Percentiles rank a stretch among this genome's conserved stretches.
phyloP scores from a whole-genome alignment of 2,113 vertebrate species.

The Anguilla rostrata region DNA sequence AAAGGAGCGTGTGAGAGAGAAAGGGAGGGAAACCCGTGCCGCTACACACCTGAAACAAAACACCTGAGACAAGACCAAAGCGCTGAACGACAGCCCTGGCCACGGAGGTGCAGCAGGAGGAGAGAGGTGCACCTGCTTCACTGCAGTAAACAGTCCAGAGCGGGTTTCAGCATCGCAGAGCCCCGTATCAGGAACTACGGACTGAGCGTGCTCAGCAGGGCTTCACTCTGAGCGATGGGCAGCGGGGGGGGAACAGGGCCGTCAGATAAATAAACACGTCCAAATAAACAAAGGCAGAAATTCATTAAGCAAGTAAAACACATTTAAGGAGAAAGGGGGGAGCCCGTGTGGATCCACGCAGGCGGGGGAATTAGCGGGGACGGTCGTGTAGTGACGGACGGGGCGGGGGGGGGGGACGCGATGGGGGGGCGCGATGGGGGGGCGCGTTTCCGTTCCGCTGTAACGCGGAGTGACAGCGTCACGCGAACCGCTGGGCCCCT shows the following conservation, averaged over 20 bases:
- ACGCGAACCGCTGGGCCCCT: not conserved
- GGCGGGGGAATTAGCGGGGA: constrained; percentile 12
- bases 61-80: no score
- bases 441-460: not conserved
- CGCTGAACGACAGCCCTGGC: no score
- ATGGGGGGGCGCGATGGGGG: no score
- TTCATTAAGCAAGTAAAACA: not conserved
- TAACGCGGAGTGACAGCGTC: constrained; percentile 15
- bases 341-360: not conserved
- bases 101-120: no score
- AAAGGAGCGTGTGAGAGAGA: not conserved
- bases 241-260: constrained; percentile 12
- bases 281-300: constrained; percentile 66
- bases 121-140: no score
- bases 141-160: no score
- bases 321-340: no score
- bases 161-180: no score
- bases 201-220: no score
- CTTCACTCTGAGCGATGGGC: no score
- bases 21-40: not conserved
- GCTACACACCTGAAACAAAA: not conserved
- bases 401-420: not conserved
- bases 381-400: not conserved
- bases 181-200: no score
- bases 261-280: constrained; percentile 54